Evolutionary conservation across 2,888 invertebrate species (phyloP).

Genomic region (Mongoloraphidia duomilia): DNA sequence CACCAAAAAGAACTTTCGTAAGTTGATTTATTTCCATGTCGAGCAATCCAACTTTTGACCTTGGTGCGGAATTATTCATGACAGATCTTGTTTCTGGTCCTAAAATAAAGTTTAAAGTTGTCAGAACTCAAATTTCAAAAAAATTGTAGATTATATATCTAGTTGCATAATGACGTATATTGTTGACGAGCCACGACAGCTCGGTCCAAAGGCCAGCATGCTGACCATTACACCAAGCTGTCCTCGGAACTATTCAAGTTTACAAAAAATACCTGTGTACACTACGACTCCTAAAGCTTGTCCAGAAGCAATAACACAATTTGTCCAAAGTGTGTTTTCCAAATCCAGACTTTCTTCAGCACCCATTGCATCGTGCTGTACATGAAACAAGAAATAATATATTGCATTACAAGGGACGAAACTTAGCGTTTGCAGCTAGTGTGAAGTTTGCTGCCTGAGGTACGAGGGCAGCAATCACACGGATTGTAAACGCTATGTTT

Average conservation of each 20-base stretch:
- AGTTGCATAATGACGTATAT: no score
- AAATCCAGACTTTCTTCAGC: conserved; percentile 77
- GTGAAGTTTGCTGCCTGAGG: no score
- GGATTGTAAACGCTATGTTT: no score
- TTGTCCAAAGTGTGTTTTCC: conserved; percentile 97
- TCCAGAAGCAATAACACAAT: conserved; percentile 94
- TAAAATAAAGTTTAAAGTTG: conserved; percentile 16
- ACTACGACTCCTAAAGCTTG: conserved; percentile 90
- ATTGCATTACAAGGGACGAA: no score
- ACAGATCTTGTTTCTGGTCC: conserved; percentile 93
- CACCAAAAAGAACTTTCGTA: conserved; percentile 87
- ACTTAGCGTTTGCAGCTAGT: no score
- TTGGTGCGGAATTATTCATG: conserved; percentile 95
- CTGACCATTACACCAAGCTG: background rate
- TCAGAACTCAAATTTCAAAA: background rate
- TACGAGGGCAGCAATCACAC: no score
- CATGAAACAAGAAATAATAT: conserved; percentile 11
- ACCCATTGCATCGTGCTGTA: conserved; percentile 41
- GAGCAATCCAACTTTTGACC: conserved; percentile 89
- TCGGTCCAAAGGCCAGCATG: no score
- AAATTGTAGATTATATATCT: background rate
- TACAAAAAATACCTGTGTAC: conserved; percentile 53
- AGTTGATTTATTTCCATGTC: conserved; percentile 94
- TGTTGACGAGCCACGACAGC: no score
- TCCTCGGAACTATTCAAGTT: no score